A percentile compares a stretch with the other conserved stretches of the same genome.
These are phyloP conservation scores for Archips crataeganus DNA, from an alignment of 2,888 invertebrate genomes.

Conservation along the genomic window DNA sequence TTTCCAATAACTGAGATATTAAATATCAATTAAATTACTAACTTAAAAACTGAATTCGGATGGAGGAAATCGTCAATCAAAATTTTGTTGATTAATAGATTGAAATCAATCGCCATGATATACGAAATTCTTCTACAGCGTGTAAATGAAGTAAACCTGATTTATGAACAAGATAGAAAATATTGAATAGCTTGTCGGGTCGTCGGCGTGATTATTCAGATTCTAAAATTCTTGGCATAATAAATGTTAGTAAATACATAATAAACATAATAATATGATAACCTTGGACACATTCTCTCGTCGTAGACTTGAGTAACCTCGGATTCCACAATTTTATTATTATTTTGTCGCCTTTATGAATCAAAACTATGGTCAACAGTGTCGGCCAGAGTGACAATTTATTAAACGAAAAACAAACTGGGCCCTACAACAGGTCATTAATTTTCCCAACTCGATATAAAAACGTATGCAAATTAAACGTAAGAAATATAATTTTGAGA, in stretches of 20 bases:
- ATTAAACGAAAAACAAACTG: not conserved
- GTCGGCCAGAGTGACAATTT: not conserved
- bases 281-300: slow-evolving; percentile 36
- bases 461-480: not conserved
- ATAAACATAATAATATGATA: slow-evolving; percentile 35
- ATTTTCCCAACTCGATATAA: not conserved
- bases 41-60: not conserved
- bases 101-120: not conserved
- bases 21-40: slow-evolving; percentile 9
- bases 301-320: slow-evolving; percentile 21
- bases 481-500: not conserved
- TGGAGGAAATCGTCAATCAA: not conserved
- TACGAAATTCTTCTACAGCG: not conserved
- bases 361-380: slow-evolving; percentile 33
- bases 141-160: not conserved
- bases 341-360: slow-evolving; percentile 25
- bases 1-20: not conserved
- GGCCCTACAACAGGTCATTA: slow-evolving; percentile 1
- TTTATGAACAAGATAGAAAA: slow-evolving; percentile 19
- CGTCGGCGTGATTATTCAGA: slow-evolving; percentile 7
- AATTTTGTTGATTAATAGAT: too few relatives aligned
- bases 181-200: slow-evolving; percentile 20
- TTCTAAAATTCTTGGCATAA: slow-evolving; percentile 17
- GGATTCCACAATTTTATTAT: slow-evolving; percentile 26
- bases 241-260: slow-evolving; percentile 24